Evolutionary conservation across 2,888 invertebrate species (phyloP).

Genomic region (Keiferia lycopersicella): DNA sequence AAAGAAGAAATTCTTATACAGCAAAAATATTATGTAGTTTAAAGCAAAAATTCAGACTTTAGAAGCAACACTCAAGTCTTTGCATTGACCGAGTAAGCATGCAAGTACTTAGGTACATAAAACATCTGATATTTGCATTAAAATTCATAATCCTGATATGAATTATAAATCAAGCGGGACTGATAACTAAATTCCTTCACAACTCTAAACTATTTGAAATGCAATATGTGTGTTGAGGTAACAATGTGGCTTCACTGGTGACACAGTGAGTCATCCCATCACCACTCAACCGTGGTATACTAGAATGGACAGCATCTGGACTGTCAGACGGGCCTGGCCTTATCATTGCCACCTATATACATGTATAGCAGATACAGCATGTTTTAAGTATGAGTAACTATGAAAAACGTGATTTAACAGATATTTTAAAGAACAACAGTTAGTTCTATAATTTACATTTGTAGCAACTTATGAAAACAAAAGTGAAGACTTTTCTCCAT

Average conservation of each 20-base stretch:
- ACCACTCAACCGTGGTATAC: slow-evolving; percentile 4
- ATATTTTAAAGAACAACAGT: too few species aligned
- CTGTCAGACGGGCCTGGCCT: not conserved
- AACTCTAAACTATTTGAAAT: not conserved
- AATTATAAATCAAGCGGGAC: not conserved
- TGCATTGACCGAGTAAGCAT: too few species aligned
- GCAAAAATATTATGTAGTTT: too few species aligned
- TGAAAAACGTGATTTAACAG: too few species aligned
- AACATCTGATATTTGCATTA: not conserved
- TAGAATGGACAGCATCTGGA: slow-evolving; percentile 8
- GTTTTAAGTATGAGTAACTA: not conserved
- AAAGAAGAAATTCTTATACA: too few species aligned
- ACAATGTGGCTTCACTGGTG: slow-evolving; percentile 7
- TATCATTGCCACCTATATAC: not conserved
- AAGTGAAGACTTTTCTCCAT: too few species aligned
- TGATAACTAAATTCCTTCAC: not conserved
- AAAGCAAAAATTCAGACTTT: too few species aligned
- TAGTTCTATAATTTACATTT: too few species aligned
- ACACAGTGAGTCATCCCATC: slow-evolving; percentile 3
- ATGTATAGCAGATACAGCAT: not conserved
- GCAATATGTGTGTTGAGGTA: slow-evolving; percentile 14
- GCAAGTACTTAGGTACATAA: not conserved
- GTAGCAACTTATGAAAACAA: too few species aligned
- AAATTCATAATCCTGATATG: not conserved
- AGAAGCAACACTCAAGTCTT: too few species aligned